Evolutionary conservation across 2,113 vertebrate genomes (phyloP).

Genomic region (Dasyurus viverrinus): DNA sequence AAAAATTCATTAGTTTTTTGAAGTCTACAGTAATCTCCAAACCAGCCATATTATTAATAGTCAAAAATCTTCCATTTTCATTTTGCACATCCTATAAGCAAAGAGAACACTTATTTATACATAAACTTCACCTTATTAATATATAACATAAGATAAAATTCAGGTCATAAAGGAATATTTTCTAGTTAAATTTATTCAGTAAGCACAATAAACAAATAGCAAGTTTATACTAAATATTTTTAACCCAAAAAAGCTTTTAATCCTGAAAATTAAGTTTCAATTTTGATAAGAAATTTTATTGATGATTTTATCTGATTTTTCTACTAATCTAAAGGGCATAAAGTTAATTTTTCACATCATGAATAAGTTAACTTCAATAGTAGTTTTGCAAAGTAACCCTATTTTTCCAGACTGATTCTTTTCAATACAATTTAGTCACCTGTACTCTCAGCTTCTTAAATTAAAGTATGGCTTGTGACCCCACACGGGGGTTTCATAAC

Average conservation of each 20-base stretch:
- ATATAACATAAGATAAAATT: neutral
- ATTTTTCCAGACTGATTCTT: neutral
- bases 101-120: neutral
- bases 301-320: neutral
- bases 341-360: neutral
- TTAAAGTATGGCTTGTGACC: too few relatives aligned
- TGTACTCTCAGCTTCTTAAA: too few relatives aligned
- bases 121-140: neutral
- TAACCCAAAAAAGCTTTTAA: neutral
- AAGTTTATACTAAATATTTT: neutral
- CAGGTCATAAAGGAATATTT: neutral
- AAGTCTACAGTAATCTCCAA: constrained; percentile 81
- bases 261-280: neutral
- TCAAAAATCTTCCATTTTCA: constrained; percentile 75
- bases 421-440: neutral
- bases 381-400: neutral
- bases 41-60: constrained; percentile 79
- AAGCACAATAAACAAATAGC: neutral
- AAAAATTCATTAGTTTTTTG: constrained; percentile 81
- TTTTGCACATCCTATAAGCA: constrained; percentile 79
- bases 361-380: neutral
- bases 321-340: neutral
- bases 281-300: neutral
- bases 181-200: neutral
- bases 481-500: too few relatives aligned